These are phyloP conservation scores for Drosophila navojoa DNA, from an alignment of 1,140 invertebrate genomes.

Conservation along the genomic window DNA sequence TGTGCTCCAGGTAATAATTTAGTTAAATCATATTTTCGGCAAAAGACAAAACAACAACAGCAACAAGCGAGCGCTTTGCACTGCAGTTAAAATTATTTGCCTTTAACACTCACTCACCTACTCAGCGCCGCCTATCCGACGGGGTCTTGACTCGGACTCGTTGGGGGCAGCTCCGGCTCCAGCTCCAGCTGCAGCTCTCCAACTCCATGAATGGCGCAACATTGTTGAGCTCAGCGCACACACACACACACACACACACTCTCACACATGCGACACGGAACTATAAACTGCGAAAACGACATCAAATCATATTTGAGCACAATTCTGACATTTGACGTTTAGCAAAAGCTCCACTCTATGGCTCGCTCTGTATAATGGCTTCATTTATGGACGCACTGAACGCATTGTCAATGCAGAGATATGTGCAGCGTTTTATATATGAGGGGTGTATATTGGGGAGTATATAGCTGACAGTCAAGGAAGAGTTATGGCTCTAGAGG, in stretches of 20 bases:
- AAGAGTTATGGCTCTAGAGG: neutral
- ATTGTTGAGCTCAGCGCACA: constrained; percentile 27
- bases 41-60: constrained; percentile 51
- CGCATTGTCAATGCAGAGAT: neutral
- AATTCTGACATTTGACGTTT: constrained; percentile 45
- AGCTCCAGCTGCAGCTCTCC: neutral
- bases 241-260: constrained; percentile 8
- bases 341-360: constrained; percentile 7
- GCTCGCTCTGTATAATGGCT: constrained; percentile 38
- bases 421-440: neutral
- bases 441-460: neutral
- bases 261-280: constrained; percentile 2
- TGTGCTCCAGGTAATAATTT: constrained; percentile 83
- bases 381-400: constrained; percentile 32
- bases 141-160: constrained; percentile 40
- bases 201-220: constrained; percentile 43
- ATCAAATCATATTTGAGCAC: constrained; percentile 46
- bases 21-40: constrained; percentile 81
- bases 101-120: constrained; percentile 78
- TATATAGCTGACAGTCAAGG: neutral
- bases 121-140: constrained; percentile 70
- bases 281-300: constrained; percentile 37
- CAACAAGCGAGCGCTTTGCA: constrained; percentile 28
- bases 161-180: constrained; percentile 12
- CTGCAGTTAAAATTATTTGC: constrained; percentile 70